Evolutionary conservation across 2,888 invertebrate genomes (phyloP).

Genomic region (Spodoptera picta): DNA sequence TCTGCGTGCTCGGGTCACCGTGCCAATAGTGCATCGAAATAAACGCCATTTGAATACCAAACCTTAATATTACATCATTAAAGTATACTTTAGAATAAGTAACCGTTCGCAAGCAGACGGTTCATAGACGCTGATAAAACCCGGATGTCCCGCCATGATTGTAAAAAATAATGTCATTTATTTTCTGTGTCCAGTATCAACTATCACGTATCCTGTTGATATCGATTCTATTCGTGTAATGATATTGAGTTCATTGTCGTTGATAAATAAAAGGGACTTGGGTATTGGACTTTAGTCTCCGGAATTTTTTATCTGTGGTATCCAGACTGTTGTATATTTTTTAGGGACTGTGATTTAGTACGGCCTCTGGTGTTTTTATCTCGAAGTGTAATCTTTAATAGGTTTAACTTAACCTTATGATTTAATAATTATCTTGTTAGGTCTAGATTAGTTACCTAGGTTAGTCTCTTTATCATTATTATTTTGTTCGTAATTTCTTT

Average conservation of each 20-base stretch:
- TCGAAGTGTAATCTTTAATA: too few relatives aligned
- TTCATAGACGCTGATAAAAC: constrained; percentile 63
- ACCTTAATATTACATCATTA: background rate
- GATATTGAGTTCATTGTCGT: constrained; percentile 47
- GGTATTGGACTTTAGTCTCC: constrained; percentile 18
- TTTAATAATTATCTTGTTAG: too few relatives aligned
- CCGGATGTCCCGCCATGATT: constrained; percentile 65
- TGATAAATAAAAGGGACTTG: constrained; percentile 21
- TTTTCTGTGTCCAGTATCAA: constrained; percentile 39
- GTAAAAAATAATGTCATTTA: constrained; percentile 38
- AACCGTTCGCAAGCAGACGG: constrained; percentile 55
- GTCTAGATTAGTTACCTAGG: too few relatives aligned
- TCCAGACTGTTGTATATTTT: background rate
- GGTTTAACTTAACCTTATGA: too few relatives aligned
- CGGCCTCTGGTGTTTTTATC: too few relatives aligned
- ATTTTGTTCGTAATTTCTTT: too few relatives aligned
- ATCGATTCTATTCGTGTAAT: constrained; percentile 49
- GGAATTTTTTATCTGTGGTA: constrained; percentile 10
- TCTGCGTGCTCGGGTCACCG: constrained; percentile 55
- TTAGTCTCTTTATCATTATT: too few relatives aligned
- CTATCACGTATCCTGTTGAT: constrained; percentile 51
- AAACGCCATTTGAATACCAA: constrained; percentile 13
- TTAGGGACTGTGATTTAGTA: too few relatives aligned
- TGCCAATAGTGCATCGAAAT: constrained; percentile 49
- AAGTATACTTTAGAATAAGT: constrained; percentile 13